Evolutionary conservation across 1,140 invertebrate species (phyloP).

Genomic region (Caenorhabditis inopinata): DNA sequence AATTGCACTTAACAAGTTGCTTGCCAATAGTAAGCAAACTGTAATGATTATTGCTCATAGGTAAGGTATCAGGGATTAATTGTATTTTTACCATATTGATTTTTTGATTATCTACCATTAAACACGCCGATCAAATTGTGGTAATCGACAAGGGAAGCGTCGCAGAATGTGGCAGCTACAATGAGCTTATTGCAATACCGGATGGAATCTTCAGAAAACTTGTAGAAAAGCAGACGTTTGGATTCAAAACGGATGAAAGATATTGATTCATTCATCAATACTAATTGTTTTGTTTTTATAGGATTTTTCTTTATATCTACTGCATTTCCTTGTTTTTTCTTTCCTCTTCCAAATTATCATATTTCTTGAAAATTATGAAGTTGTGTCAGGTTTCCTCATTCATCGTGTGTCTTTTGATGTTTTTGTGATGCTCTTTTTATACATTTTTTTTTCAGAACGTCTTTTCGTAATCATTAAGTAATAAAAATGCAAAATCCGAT

Average conservation of each 20-base stretch:
- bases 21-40: conserved; percentile 65
- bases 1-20: conserved; percentile 68
- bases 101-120: conserved; percentile 71
- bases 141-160: conserved; percentile 70
- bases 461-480: too few relatives aligned
- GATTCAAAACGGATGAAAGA: conserved; percentile 35
- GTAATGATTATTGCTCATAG: conserved; percentile 65
- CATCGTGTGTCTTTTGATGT: too few relatives aligned
- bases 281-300: too few relatives aligned
- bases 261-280: background rate
- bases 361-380: too few relatives aligned
- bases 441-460: too few relatives aligned
- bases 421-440: too few relatives aligned
- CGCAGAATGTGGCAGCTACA: conserved; percentile 69
- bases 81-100: background rate
- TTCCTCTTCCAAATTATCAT: too few relatives aligned
- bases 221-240: conserved; percentile 68
- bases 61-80: conserved; percentile 37
- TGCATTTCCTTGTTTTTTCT: too few relatives aligned
- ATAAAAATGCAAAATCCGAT: too few relatives aligned
- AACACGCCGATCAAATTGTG: conserved; percentile 71
- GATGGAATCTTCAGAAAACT: conserved; percentile 68
- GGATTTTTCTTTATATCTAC: too few relatives aligned
- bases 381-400: too few relatives aligned
- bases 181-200: conserved; percentile 67